Conservation (phyloP, 2,888 invertebrate species). For the Andrena flavipes region DNA sequence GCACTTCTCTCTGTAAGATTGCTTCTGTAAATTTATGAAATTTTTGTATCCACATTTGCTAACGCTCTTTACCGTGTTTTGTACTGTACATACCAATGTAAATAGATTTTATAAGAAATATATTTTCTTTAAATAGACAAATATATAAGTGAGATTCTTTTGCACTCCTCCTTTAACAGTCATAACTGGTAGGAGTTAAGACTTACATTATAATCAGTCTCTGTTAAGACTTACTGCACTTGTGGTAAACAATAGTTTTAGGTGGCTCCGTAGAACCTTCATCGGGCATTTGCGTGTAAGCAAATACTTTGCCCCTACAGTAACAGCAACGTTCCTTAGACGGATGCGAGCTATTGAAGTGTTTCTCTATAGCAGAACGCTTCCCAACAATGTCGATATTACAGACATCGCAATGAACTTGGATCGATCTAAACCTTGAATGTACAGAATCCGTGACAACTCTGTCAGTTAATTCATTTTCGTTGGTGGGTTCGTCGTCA, state of each 20-base stretch:
- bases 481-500: slow-evolving; percentile 11
- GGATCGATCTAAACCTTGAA: slow-evolving; percentile 72
- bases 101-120: slow-evolving; percentile 24
- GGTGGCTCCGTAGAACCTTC: neutral
- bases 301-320: slow-evolving; percentile 78
- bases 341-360: slow-evolving; percentile 76
- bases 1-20: neutral
- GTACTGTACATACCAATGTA: slow-evolving; percentile 9
- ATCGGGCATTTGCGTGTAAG: slow-evolving; percentile 60
- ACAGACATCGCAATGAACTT: slow-evolving; percentile 77
- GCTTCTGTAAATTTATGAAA: neutral
- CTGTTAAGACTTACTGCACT: slow-evolving; percentile 60
- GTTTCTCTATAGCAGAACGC: slow-evolving; percentile 73
- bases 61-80: neutral
- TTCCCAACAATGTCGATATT: slow-evolving; percentile 70
- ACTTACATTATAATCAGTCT: neutral
- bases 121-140: slow-evolving; percentile 16
- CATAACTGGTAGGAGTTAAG: neutral
- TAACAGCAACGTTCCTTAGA: slow-evolving; percentile 74
- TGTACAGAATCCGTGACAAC: slow-evolving; percentile 81
- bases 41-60: slow-evolving; percentile 7
- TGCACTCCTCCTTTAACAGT: neutral
- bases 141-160: slow-evolving; percentile 10
- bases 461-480: slow-evolving; percentile 46
- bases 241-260: slow-evolving; percentile 73